phyloP scores from a whole-genome alignment of 2,113 vertebrate genomes.

The Delphinus delphis region DNA sequence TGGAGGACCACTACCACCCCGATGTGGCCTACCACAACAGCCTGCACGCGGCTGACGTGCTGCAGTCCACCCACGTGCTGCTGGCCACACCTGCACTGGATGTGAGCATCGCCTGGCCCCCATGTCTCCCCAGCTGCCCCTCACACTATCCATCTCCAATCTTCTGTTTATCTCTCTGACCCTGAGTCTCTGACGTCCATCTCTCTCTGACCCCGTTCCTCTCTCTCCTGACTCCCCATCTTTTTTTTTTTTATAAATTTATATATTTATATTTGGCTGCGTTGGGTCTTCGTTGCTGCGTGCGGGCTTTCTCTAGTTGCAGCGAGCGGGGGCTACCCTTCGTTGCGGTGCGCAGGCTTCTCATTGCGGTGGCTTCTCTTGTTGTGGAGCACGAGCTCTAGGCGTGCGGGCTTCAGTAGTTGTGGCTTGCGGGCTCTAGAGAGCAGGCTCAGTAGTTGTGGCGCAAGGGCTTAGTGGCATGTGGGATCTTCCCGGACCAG shows the following conservation, averaged over 20 bases:
- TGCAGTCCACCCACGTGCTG: constrained; percentile 95
- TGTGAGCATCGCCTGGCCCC: constrained; percentile 78
- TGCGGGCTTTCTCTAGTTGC: too few species aligned
- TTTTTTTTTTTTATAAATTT: background rate
- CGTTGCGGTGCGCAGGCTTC: too few species aligned
- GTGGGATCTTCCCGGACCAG: too few species aligned
- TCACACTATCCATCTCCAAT: background rate
- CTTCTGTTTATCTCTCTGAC: background rate
- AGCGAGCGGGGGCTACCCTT: too few species aligned
- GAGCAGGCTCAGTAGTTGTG: too few species aligned
- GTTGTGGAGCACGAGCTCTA: too few species aligned
- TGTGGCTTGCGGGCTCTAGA: too few species aligned
- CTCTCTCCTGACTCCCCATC: background rate
- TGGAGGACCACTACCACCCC: constrained; percentile 96
- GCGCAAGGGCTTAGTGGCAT: too few species aligned
- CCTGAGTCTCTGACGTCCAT: background rate
- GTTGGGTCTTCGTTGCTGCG: too few species aligned
- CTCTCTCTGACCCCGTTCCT: background rate
- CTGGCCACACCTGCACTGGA: constrained; percentile 93
- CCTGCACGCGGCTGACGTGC: constrained; percentile 94
- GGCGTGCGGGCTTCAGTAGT: too few species aligned
- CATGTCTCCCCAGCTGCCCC: fast-evolving
- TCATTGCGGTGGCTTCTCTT: too few species aligned
- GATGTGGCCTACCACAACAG: constrained; percentile 97
- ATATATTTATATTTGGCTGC: too few species aligned